Conservation (phyloP, 2,888 invertebrate genomes). For the Euspilapteryx auroguttella region DNA sequence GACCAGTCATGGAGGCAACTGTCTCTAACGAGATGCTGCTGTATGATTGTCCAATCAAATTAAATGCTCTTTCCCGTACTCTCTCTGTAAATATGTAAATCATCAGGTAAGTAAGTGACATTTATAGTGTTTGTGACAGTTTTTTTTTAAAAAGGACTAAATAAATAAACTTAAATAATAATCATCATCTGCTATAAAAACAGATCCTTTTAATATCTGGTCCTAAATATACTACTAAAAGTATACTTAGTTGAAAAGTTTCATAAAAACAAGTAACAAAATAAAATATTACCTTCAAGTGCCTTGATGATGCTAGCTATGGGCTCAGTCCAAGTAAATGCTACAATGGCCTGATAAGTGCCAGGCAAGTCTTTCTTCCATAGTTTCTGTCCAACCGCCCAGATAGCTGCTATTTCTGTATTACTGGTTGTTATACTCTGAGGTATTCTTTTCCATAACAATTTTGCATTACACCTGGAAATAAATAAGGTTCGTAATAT, state of each 20-base stretch:
- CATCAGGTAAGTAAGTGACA: too few species aligned
- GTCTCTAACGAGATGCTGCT: slow-evolving; percentile 81
- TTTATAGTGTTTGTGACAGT: too few species aligned
- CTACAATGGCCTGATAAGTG: slow-evolving; percentile 74
- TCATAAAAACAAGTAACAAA: too few species aligned
- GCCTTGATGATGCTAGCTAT: slow-evolving; percentile 79
- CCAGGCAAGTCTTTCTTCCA: slow-evolving; percentile 84
- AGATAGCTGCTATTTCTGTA: slow-evolving; percentile 75
- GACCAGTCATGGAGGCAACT: slow-evolving; percentile 76
- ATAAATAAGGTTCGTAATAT: background rate
- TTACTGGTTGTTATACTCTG: slow-evolving; percentile 68
- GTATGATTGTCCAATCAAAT: slow-evolving; percentile 82
- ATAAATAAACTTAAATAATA: too few species aligned
- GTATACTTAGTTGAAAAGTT: too few species aligned
- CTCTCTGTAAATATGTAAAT: slow-evolving; percentile 77
- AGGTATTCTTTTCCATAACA: slow-evolving; percentile 92
- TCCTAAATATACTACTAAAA: too few species aligned
- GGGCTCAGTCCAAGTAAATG: slow-evolving; percentile 78
- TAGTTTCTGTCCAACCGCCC: slow-evolving; percentile 82
- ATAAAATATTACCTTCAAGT: slow-evolving; percentile 84
- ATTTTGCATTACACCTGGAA: slow-evolving; percentile 84
- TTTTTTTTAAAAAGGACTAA: too few species aligned
- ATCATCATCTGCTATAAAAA: too few species aligned
- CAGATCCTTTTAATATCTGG: too few species aligned
- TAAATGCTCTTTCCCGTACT: slow-evolving; percentile 73